phyloP scores from a whole-genome alignment of 2,888 invertebrate genomes.

The Leptinotarsa peninsularis region DNA sequence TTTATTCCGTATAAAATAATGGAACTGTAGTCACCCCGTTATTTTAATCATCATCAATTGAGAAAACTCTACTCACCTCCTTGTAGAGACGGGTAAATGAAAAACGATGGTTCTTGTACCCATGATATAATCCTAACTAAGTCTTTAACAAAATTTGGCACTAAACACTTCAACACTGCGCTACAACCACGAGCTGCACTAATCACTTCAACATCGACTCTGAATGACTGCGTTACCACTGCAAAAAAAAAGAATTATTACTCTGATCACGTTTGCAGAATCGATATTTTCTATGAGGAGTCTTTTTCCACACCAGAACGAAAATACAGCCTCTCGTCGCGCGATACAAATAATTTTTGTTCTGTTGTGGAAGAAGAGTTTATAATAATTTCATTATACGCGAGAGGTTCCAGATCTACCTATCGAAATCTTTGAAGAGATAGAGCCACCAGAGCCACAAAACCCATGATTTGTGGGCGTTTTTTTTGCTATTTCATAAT shows the following conservation, averaged over 20 bases:
- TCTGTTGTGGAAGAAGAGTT: too few relatives aligned
- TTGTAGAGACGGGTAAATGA: conserved; percentile 80
- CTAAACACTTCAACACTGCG: conserved; percentile 78
- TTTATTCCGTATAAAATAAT: too few relatives aligned
- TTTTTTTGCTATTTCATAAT: too few relatives aligned
- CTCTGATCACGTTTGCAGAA: background rate
- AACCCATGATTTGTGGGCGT: too few relatives aligned
- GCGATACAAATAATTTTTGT: too few relatives aligned
- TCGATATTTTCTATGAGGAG: too few relatives aligned
- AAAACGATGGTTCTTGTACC: conserved; percentile 80
- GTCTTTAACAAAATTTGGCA: conserved; percentile 80
- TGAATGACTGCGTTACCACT: conserved; percentile 81
- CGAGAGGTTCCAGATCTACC: too few relatives aligned
- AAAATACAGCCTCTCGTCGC: too few relatives aligned
- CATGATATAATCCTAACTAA: conserved; percentile 80
- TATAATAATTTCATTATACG: too few relatives aligned
- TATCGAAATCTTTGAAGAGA: too few relatives aligned
- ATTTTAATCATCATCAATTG: background rate
- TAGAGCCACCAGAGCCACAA: too few relatives aligned
- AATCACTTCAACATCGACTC: conserved; percentile 78
- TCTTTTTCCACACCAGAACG: too few relatives aligned
- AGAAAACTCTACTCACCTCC: conserved; percentile 71
- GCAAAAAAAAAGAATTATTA: conserved; percentile 47
- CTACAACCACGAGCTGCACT: conserved; percentile 79
- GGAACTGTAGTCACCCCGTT: background rate